Conservation (phyloP, 2,113 vertebrate genomes). For the Ameiurus melas region DNA sequence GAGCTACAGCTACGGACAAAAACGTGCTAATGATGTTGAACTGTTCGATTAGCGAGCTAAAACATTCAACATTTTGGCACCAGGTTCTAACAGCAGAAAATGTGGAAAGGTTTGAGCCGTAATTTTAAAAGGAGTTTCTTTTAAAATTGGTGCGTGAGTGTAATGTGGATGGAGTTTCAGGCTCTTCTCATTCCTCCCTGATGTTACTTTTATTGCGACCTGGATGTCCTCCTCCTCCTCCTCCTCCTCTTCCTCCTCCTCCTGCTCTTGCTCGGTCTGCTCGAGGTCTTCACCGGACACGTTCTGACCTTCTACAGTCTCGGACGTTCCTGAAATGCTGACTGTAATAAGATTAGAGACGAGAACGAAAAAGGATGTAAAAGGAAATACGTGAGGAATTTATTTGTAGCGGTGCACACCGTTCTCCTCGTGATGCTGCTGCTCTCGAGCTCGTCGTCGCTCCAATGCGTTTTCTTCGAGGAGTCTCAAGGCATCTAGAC, state of each 20-base stretch:
- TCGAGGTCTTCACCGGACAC: not conserved
- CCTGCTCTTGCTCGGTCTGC: not conserved
- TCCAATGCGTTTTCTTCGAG: constrained; percentile 59
- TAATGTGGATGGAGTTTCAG: too few relatives aligned
- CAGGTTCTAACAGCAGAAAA: not conserved
- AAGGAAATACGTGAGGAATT: not conserved
- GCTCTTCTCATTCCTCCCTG: not conserved
- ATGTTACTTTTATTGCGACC: not conserved
- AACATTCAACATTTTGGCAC: not conserved
- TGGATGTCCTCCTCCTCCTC: not conserved
- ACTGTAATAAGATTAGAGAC: not conserved
- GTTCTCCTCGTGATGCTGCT: constrained; percentile 51
- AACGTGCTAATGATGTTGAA: not conserved
- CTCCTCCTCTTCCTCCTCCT: not conserved
- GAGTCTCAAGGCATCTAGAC: constrained; percentile 74
- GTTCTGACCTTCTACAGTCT: constrained; percentile 7
- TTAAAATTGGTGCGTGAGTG: too few relatives aligned
- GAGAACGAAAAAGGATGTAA: not conserved
- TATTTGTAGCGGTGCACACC: constrained; percentile 44
- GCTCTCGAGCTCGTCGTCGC: constrained; percentile 59
- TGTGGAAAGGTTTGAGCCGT: too few relatives aligned
- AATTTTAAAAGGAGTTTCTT: too few relatives aligned
- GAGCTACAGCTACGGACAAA: not conserved
- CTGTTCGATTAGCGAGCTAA: not conserved
- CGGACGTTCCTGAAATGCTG: not conserved